phyloP scores from a whole-genome alignment of 2,888 invertebrate genomes.

The Bombylius major region DNA sequence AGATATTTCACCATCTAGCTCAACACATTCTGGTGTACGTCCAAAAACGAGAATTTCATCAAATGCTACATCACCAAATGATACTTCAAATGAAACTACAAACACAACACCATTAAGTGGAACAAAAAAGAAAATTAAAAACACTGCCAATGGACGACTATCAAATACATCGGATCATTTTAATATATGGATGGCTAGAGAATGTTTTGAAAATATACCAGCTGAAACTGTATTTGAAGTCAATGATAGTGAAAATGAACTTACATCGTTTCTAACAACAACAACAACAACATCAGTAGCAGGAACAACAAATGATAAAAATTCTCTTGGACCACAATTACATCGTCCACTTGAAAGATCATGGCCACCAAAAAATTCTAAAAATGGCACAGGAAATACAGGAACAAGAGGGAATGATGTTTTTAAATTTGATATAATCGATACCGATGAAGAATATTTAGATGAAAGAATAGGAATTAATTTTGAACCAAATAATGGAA shows the following conservation, averaged over 20 bases:
- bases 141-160: not conserved
- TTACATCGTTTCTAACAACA: not conserved
- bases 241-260: constrained; percentile 13
- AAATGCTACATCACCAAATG: not conserved
- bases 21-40: not conserved
- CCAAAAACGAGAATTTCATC: not conserved
- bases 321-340: constrained; percentile 9
- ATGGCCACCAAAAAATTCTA: constrained; percentile 54
- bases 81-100: not conserved
- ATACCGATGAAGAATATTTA: constrained; percentile 59
- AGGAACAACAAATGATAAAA: not conserved
- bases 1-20: not conserved
- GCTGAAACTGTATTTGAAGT: constrained; percentile 30
- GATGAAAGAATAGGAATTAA: constrained; percentile 31
- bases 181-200: constrained; percentile 34
- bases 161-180: constrained; percentile 11
- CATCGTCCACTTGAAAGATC: constrained; percentile 69
- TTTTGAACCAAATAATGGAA: constrained; percentile 18
- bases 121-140: not conserved
- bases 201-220: constrained; percentile 34
- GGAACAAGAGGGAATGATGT: constrained; percentile 47
- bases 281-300: not conserved
- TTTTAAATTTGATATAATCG: constrained; percentile 73
- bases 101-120: not conserved
- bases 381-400: constrained; percentile 43